These are phyloP conservation scores for Spongilla lacustris DNA, from an alignment of 37 sponge, comb jelly and placozoan genomes.

Conservation along the genomic window DNA sequence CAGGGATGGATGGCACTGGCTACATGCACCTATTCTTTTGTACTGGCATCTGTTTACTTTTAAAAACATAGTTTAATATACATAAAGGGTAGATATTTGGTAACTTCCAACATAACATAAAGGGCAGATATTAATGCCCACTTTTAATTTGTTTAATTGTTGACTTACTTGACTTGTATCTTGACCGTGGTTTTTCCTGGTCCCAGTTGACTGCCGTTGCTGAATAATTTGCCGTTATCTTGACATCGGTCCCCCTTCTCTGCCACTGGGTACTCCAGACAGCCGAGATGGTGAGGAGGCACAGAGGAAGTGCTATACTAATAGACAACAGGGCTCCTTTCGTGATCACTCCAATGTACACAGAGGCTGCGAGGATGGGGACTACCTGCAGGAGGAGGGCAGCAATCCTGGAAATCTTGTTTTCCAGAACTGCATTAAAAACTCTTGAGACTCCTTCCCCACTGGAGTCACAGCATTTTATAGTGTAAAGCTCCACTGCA, in stretches of 20 bases:
- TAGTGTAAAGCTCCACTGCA: too few relatives aligned
- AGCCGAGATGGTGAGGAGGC: slow-evolving; percentile 19
- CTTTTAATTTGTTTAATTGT: too few relatives aligned
- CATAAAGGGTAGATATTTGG: too few relatives aligned
- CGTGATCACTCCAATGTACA: neutral
- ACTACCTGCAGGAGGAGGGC: slow-evolving; percentile 38
- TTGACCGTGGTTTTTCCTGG: neutral
- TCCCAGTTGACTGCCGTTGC: too few relatives aligned
- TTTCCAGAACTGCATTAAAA: slow-evolving; percentile 8
- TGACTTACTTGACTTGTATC: slow-evolving; percentile 60
- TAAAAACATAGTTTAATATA: too few relatives aligned
- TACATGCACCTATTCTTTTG: too few relatives aligned
- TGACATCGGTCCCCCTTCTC: neutral
- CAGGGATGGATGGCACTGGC: too few relatives aligned
- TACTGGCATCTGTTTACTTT: too few relatives aligned
- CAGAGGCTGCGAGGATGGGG: neutral
- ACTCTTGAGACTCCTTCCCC: too few relatives aligned
- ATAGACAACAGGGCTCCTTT: neutral
- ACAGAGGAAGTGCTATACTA: slow-evolving; percentile 12
- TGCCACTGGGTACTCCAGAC: slow-evolving; percentile 47
- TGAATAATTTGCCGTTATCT: neutral
- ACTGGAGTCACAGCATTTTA: too few relatives aligned
- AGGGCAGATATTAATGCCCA: too few relatives aligned
- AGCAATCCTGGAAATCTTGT: slow-evolving; percentile 5
- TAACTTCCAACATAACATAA: too few relatives aligned